Evolutionary conservation across 1,140 invertebrate species (phyloP), one percentile per base, ranked within the genome.

Genomic region (Conopomorpha cramerella): DNA sequence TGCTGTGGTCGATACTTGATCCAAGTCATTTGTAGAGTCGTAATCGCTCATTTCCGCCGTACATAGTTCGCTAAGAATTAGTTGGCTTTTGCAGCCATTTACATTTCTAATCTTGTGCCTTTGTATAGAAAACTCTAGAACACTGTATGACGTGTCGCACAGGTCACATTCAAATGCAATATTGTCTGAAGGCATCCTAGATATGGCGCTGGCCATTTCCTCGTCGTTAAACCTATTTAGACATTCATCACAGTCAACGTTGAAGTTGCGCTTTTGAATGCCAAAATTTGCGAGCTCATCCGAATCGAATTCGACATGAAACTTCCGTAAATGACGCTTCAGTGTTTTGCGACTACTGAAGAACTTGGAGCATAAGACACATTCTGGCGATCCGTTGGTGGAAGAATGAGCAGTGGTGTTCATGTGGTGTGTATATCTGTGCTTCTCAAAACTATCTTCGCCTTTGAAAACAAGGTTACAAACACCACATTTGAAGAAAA

Each of bases 331-430:
- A 19, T 72, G 67, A 0, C 64, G 46, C 16, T 59, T 67, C 11
- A 72, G 34, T 15, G 64, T 65, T 42, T 68, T 68, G 1, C 61
- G 35, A 0, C 62, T 53, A 25, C 67, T 68, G n/a, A 72, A 72
- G 32, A 68, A 52, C 36, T 72, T 72, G 15, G 48, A 54, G 13
- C 67, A 72, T 2, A 72, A 46, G 8, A 68, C 54, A 16, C 67
- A 72, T 10, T 54, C 37, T 0, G 67, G 67, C 6, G 49, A 10
- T 0, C 41, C 13, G 14, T 54, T 54, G 12, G 51, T 43, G 10
- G 45, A 51, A 0, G 40, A 12, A 18, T 27, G 38, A 0, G 45
- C 37, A 0, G 43, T 19, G 2, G 45, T 8, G 13, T 43, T 54
- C 0, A 40, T 39, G 23, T 58, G 54, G 4, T 37, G 43, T 0